phyloP scores from a whole-genome alignment of 30 jellyfish, hydroid and myxozoan genomes.

The Cassiopea andromeda region DNA sequence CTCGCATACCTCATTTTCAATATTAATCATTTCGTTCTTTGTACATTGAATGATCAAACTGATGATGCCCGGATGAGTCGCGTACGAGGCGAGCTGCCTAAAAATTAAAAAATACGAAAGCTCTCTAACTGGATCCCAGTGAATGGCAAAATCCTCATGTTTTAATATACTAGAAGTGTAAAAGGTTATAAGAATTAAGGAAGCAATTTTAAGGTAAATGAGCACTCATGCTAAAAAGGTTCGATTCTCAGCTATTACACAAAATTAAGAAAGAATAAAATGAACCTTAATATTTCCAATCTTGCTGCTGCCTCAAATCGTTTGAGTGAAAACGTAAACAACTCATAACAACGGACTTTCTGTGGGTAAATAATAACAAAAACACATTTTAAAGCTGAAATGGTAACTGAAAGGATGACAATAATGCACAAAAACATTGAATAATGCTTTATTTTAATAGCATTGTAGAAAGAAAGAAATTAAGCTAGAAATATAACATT shows the following conservation, averaged over 20 bases:
- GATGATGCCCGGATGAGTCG: constrained; percentile 53
- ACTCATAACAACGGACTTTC: constrained; percentile 21
- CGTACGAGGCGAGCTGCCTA: constrained; percentile 26
- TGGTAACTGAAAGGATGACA: neutral
- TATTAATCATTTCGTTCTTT: constrained; percentile 14
- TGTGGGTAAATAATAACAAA: neutral
- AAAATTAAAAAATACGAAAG: too few relatives aligned
- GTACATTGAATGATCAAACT: constrained; percentile 42
- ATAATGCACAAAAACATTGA: too few relatives aligned
- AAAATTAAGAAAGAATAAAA: neutral
- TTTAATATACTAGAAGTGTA: too few relatives aligned
- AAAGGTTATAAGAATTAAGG: neutral
- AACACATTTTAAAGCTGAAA: neutral
- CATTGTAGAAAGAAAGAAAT: too few relatives aligned
- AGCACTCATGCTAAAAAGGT: too few relatives aligned
- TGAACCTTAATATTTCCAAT: constrained; percentile 19
- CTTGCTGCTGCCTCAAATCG: constrained; percentile 24
- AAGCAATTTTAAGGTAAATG: neutral
- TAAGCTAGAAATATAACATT: too few relatives aligned
- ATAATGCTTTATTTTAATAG: too few relatives aligned
- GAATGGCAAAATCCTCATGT: too few relatives aligned
- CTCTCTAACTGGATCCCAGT: too few relatives aligned
- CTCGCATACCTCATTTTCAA: constrained; percentile 9
- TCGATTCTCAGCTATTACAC: too few relatives aligned
- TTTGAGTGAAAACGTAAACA: constrained; percentile 23